These are phyloP conservation scores for Hyperoodon ampullatus DNA, from an alignment of 2,113 vertebrate species.

Conservation along the genomic window DNA sequence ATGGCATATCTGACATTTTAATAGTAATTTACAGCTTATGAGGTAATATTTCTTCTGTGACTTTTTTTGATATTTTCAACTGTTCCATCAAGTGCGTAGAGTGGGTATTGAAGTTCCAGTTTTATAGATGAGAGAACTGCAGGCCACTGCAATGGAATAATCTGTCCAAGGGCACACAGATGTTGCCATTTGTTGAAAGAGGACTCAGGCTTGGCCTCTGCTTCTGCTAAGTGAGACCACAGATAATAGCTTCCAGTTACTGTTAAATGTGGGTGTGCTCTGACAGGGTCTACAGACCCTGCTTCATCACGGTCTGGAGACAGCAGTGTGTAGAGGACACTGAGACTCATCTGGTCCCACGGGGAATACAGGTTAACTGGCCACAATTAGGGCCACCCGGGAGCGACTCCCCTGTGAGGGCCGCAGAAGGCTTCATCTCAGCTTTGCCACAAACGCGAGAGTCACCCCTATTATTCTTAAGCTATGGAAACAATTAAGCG, in stretches of 20 bases:
- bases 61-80: constrained; percentile 41
- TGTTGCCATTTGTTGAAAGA: background rate
- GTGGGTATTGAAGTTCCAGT: background rate
- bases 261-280: background rate
- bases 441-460: background rate
- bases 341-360: background rate
- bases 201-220: background rate
- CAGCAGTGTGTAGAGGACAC: background rate
- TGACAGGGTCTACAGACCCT: no score
- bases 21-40: background rate
- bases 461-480: background rate
- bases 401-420: background rate
- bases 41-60: background rate
- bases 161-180: background rate
- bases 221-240: background rate
- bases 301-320: no score
- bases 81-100: background rate
- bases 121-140: constrained; percentile 2
- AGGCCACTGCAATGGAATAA: background rate
- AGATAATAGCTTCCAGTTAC: background rate
- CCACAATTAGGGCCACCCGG: no score
- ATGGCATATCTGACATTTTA: background rate
- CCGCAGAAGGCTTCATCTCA: background rate
- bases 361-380: background rate
- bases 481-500: constrained; percentile 9